phyloP scores from a whole-genome alignment of 2,888 invertebrate species.

The Allygus modestus region DNA sequence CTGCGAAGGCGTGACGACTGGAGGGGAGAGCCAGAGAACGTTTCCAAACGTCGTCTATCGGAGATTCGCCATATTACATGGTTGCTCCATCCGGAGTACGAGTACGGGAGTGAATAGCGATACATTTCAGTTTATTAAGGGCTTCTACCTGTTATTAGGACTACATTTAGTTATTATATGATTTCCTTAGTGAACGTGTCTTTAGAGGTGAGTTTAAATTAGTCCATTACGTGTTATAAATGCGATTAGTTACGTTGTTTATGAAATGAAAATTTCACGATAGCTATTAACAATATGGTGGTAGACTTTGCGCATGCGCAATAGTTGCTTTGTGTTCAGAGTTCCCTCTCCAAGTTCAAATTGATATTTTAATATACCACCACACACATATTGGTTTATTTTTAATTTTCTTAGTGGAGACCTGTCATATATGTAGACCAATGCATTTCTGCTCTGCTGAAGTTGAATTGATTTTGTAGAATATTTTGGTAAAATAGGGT shows the following conservation, averaged over 20 bases:
- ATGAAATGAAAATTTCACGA: conserved; percentile 12
- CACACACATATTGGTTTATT: neutral
- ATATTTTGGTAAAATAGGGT: no score
- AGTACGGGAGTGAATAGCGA: neutral
- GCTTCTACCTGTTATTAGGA: neutral
- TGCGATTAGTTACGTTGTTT: conserved; percentile 12
- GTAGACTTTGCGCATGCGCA: conserved; percentile 52
- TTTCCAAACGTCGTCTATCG: conserved; percentile 22
- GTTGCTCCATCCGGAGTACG: conserved; percentile 1
- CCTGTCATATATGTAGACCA: no score
- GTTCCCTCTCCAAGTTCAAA: conserved; percentile 17
- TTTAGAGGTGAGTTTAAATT: conserved; percentile 24
- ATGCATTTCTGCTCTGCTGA: no score
- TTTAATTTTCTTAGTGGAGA: neutral
- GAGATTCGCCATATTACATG: conserved; percentile 32
- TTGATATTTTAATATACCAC: neutral
- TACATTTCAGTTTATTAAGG: neutral
- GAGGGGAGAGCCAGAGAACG: conserved; percentile 7
- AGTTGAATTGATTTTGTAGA: no score
- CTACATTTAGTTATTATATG: conserved; percentile 50
- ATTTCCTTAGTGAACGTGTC: conserved; percentile 29
- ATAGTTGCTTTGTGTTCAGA: neutral
- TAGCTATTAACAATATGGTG: conserved; percentile 41
- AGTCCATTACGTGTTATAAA: neutral
- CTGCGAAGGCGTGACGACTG: neutral